Base-by-base conservation (phyloP, 2,113 vertebrate genomes). In the Brienomyrus longianalis region DNA sequence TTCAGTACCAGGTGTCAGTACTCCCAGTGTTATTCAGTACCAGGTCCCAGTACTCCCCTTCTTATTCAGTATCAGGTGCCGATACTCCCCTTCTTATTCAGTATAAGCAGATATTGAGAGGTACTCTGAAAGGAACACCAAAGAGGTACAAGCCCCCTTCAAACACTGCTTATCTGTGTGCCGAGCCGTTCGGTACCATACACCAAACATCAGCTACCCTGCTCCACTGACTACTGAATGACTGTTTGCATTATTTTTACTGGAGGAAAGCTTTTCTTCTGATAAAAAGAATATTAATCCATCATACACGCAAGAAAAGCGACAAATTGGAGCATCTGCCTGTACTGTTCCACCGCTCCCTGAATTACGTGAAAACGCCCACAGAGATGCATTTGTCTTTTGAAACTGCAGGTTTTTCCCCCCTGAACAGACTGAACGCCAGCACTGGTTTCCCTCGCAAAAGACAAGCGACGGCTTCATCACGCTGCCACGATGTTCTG, bases 301-400 rank as follows among this genome's bases (percentile, higher is more conserved):
- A 77, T 77, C 13, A 77, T 13, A 15, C 31, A 6, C 2, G 15
- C 74, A 83, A 92, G 93, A 93, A 94, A 92, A 95, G 90, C 91
- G 90, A 89, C 52, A 51, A 94, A 93, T 94, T 91, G 89, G 52
- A 93, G 92, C 77, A 45, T 91, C 45, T 90, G 51, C 59, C 31
- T 88, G 90, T 89, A 91, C 89, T 92, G 88, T 93, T 94, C 31
- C 31, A 1, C 31, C 31, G 15, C 43, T 48, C 21, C 39, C 45
- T 21, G 91, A 93, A 95, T 95, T 95, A 94, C 95, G 92, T 91
- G 92, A 93, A 87, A 87, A 88, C 43, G 95, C 96, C 96, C 96
- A 93, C 92, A 96, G 96, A 94, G 88, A 95, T 91, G 88, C 86
- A 91, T 92, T 89, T 89, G 91, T 88, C 90, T 95, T 94, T 93